A percentile compares a stretch with the other conserved stretches of the same genome.
Conservation (phyloP, 2,888 invertebrate genomes). For the Anarsia innoxiella region DNA sequence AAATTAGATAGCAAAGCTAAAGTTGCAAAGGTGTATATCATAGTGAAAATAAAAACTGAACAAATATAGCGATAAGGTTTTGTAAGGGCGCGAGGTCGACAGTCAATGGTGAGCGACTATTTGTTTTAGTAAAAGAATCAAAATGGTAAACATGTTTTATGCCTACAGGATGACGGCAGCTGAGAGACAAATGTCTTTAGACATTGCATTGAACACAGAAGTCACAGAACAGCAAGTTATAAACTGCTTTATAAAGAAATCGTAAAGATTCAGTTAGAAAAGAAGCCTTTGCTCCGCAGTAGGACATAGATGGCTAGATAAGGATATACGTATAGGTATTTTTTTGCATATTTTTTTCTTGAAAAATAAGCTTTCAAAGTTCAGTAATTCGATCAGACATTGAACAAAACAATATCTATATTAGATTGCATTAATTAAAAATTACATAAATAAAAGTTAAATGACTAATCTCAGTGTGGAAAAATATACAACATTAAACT, state of each 20-base stretch:
- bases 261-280: neutral
- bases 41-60: slow-evolving; percentile 70
- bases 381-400: neutral
- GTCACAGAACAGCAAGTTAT: neutral
- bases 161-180: slow-evolving; percentile 30
- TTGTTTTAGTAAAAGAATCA: slow-evolving; percentile 24
- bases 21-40: slow-evolving; percentile 55
- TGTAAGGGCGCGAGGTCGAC: slow-evolving; percentile 70
- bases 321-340: too few species aligned
- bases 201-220: neutral
- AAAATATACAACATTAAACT: neutral
- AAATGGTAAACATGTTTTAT: slow-evolving; percentile 20
- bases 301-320: too few species aligned
- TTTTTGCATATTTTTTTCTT: neutral
- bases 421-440: neutral
- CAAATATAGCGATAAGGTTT: slow-evolving; percentile 69
- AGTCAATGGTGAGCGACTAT: slow-evolving; percentile 50
- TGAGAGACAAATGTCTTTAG: slow-evolving; percentile 23
- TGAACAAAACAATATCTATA: neutral
- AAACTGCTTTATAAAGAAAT: neutral
- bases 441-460: neutral
- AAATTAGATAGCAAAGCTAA: slow-evolving; percentile 16
- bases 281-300: neutral
- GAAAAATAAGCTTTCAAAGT: neutral
- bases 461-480: neutral